Evolutionary conservation across 2,888 invertebrate species (phyloP).

Genomic region (Eristalinus aeneus): DNA sequence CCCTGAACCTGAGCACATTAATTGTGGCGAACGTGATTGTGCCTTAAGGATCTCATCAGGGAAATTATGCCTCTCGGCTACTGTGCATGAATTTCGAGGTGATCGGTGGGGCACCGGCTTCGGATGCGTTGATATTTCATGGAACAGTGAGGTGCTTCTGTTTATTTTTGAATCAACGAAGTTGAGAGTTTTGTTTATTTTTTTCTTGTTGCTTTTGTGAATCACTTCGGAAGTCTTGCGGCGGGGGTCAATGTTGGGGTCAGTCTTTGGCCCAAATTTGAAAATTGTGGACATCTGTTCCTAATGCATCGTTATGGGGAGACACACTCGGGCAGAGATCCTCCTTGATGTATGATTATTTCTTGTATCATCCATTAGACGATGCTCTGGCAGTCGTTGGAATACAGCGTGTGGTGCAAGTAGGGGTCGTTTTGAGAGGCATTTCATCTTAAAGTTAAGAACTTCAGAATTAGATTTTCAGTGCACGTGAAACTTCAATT

Average conservation of each 20-base stretch:
- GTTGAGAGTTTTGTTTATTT: constrained; percentile 1
- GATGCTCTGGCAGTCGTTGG: background rate
- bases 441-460: no score
- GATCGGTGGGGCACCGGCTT: background rate
- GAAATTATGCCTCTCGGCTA: constrained; percentile 39
- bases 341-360: constrained; percentile 41
- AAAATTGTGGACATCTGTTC: constrained; percentile 58
- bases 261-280: constrained; percentile 52
- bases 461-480: no score
- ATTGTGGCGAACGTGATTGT: constrained; percentile 63
- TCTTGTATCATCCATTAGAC: constrained; percentile 40
- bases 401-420: background rate
- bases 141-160: background rate
- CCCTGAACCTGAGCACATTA: constrained; percentile 67
- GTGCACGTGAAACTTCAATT: no score
- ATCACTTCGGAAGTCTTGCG: constrained; percentile 15
- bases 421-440: background rate
- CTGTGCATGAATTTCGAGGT: constrained; percentile 1
- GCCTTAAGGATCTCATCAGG: constrained; percentile 58
- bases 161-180: constrained; percentile 57
- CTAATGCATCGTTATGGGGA: constrained; percentile 55
- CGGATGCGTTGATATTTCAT: background rate
- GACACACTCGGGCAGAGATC: constrained; percentile 29
- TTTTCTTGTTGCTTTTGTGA: no score
- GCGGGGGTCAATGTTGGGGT: constrained; percentile 64